Base-by-base conservation (phyloP, 2,797 vertebrate species). In the Labroides dimidiatus region DNA sequence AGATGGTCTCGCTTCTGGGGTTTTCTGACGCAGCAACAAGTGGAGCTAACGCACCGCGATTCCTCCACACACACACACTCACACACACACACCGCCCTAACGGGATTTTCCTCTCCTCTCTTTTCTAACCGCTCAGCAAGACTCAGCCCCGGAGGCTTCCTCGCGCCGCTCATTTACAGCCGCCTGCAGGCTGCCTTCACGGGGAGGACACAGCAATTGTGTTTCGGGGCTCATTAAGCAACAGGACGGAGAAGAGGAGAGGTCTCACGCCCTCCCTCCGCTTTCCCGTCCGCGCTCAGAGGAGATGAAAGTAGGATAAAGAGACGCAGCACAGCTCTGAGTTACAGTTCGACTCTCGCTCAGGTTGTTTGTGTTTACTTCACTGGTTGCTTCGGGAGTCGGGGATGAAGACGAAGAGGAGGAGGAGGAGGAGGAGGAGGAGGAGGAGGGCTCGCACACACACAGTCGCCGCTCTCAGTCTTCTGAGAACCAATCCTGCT, bases 141-240 rank as follows among this genome's bases (percentile, higher is more conserved):
- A 89, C 75, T 86, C 78, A 64, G 77, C 90, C 93, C 88, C 91
- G 85, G 84, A 84, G 90, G 90, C 91, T 91, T 95, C 94, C 93
- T 93, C 80, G 67, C 84, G 66, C 92, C 69, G 91, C 92, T 93
- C 92, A 94, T 94, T 93, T 94, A 93, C 91, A 90, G 91, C 82
- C 91, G 92, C 91, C 92, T 87, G 85, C 89, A 93, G 93, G 93
- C 91, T 85, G 89, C 90, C 91, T 95, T 93, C 94, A 93, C 94
- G 88, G n/a, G n/a, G n/a, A n/a, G n/a, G n/a, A n/a, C n/a, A n/a
- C 91, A 89, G 89, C 93, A 93, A 93, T 93, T 94, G 94, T 93
- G 87, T 95, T 95, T 95, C 95, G 93, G 93, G 93, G 92, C 92
- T 94, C 94, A 94, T 95, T 95, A 95, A 92, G 87, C 92, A 86